Conservation (phyloP, 2,888 invertebrate species). For the Tipula confusa region DNA sequence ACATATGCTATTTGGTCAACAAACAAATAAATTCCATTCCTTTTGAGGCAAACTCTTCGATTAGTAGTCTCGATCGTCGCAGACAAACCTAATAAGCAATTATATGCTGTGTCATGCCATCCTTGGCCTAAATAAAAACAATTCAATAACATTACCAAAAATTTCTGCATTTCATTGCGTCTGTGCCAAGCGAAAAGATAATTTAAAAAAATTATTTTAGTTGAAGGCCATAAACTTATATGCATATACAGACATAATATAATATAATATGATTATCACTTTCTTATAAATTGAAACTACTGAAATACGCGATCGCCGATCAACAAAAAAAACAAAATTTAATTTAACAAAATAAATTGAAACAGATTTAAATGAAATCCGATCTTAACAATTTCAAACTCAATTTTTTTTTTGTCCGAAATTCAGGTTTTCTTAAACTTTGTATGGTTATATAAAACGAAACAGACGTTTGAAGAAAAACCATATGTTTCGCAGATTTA, state of each 20-base stretch:
- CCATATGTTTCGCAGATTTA: neutral
- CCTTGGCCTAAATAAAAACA: neutral
- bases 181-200: neutral
- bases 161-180: neutral
- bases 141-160: constrained; percentile 1
- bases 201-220: neutral
- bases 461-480: neutral
- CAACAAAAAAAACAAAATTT: neutral
- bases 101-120: neutral
- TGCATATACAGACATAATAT: too few species aligned
- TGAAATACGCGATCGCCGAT: neutral
- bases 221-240: neutral
- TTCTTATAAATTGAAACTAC: neutral
- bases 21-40: too few species aligned
- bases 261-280: neutral
- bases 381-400: neutral
- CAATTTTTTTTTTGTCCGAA: neutral
- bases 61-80: neutral
- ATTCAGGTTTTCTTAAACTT: neutral
- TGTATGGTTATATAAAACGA: neutral
- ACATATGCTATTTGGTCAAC: too few species aligned
- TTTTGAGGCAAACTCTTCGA: too few species aligned
- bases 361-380: neutral
- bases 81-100: neutral
- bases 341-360: neutral